phyloP scores from a whole-genome alignment of 2,797 vertebrate genomes.

The Hybognathus amarus region DNA sequence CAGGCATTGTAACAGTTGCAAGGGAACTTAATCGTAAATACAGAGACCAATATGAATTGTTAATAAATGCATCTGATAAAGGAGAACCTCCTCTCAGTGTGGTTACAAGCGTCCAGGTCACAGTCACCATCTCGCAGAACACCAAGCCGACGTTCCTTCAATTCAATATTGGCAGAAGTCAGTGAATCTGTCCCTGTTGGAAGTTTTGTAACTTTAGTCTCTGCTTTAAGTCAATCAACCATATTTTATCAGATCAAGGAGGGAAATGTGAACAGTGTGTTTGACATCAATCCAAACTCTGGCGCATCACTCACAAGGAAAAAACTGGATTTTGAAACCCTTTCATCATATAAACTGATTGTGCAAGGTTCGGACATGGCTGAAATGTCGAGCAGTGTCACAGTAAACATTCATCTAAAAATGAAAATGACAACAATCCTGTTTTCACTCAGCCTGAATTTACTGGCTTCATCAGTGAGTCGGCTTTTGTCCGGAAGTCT shows the following conservation, averaged over 20 bases:
- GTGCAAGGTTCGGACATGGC: constrained; percentile 87
- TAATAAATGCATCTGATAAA: constrained; percentile 82
- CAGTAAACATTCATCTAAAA: constrained; percentile 77
- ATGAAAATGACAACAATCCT: constrained; percentile 86
- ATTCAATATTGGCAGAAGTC: constrained; percentile 79
- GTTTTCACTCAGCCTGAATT: constrained; percentile 79
- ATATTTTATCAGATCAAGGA: constrained; percentile 84
- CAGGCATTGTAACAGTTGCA: constrained; percentile 80
- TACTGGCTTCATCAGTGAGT: constrained; percentile 81
- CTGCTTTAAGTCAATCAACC: constrained; percentile 84
- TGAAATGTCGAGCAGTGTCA: constrained; percentile 78
- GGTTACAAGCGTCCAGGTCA: constrained; percentile 74
- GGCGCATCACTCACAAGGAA: constrained; percentile 83
- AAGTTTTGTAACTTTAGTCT: constrained; percentile 80
- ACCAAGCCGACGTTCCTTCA: constrained; percentile 80
- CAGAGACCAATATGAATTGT: constrained; percentile 79
- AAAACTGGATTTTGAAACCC: constrained; percentile 81
- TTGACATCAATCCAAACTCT: constrained; percentile 83
- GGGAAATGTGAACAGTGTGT: constrained; percentile 78
- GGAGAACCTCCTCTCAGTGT: constrained; percentile 81
- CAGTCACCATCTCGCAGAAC: constrained; percentile 83
- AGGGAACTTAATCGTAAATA: constrained; percentile 80
- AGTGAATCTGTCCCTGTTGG: constrained; percentile 77
- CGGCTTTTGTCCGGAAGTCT: constrained; percentile 79
- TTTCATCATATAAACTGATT: constrained; percentile 74